Evolutionary conservation across 2,888 invertebrate genomes (phyloP), one percentile per base, ranked within the genome.

Genomic region (Halocaridina rubra): DNA sequence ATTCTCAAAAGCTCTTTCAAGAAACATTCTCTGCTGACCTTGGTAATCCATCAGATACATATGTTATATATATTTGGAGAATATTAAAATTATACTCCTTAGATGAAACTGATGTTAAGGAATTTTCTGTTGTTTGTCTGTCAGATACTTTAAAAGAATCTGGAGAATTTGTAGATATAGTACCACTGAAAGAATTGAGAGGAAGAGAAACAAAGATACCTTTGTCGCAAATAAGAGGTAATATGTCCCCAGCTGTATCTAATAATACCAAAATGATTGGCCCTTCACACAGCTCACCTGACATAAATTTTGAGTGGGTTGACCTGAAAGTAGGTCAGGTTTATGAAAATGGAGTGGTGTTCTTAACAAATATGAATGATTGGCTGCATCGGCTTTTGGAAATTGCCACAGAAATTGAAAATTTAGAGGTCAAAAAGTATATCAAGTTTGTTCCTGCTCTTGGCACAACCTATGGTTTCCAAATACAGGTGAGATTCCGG

Each of bases 31-130:
- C 33, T 57, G n/a, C n/a, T n/a, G 82, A 84, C 39, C 7, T 2
- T 24, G 82, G 78, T 19, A 72, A 27, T 69, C 59, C n/a, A 1
- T 19, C 64, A n/a, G 71, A 77, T 53, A n/a, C 78, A 29, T 84
- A 84, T 32, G 71, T 78, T 27, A 84, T 84, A n/a, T 84, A 84
- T 64, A 57, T 72, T 24, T 84, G 82, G 82, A 39, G 72, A 32
- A 72, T 84, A 8, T 72, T 61, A 22, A 78, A 72, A 29, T 61
- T 84, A 19, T 81, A 76, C 57, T 61, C 64, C 27, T 22, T 78
- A 0, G 61, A 57, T 22, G 39, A 64, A 22, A 53, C 13, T 8
- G 46, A 46, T 19, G 24, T 22, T 3, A 8, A 24, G 5, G 69
- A 59, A 8, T 19, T 59, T 29, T 32, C 76, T 8, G 59, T 82